A percentile compares a stretch with the other conserved stretches of the same genome.
These are phyloP conservation scores for Synanthedon myopaeformis DNA, from an alignment of 2,888 invertebrate species.

Conservation along the genomic window DNA sequence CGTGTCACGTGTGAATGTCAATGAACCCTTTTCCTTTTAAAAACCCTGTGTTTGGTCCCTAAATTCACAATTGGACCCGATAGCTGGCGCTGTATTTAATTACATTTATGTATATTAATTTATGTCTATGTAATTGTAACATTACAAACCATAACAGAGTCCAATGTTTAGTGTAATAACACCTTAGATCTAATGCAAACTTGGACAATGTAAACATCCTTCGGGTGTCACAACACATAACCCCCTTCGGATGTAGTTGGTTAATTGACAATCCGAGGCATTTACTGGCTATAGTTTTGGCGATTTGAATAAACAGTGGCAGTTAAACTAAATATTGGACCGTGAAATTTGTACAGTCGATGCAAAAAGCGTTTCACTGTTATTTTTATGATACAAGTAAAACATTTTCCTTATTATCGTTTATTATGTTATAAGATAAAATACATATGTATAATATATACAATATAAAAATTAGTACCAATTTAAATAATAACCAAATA, in stretches of 20 bases:
- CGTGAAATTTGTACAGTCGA: conserved; percentile 12
- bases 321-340: conserved; percentile 28
- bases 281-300: conserved; percentile 44
- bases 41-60: no score
- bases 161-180: conserved; percentile 24
- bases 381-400: no score
- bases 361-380: conserved; percentile 4
- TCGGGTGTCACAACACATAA: conserved; percentile 17
- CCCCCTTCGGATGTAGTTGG: conserved; percentile 16
- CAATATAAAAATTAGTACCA: no score
- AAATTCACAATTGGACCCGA: no score
- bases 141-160: conserved; percentile 10
- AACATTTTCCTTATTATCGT: no score
- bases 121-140: neutral
- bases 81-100: no score
- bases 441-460: no score
- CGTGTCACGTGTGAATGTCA: no score
- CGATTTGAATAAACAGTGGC: conserved; percentile 40
- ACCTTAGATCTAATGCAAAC: conserved; percentile 21
- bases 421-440: no score
- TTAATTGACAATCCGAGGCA: conserved; percentile 51
- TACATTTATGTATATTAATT: no score
- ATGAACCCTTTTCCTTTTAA: no score
- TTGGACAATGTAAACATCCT: conserved; percentile 19
- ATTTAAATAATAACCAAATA: no score